Evolutionary conservation across 1,140 invertebrate genomes (phyloP).

Genomic region (Pygmarrhopalites habei): DNA sequence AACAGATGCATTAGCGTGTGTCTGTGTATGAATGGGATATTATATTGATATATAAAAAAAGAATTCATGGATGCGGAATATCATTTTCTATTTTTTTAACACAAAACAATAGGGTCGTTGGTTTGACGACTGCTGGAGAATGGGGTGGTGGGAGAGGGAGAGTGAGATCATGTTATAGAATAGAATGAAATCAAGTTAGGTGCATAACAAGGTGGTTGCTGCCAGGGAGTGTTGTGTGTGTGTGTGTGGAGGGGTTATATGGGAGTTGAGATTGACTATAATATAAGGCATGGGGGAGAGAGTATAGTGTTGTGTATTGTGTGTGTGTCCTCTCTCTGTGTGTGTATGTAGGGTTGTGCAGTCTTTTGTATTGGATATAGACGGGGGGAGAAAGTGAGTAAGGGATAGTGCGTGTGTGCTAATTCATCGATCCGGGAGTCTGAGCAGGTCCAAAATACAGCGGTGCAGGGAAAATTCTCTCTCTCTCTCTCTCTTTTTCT

Average conservation of each 20-base stretch:
- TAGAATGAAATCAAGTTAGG: not conserved
- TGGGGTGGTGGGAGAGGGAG: not conserved
- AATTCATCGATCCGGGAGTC: constrained; percentile 31
- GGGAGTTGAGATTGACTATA: not conserved
- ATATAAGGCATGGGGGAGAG: constrained; percentile 14
- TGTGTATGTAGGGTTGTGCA: constrained; percentile 12
- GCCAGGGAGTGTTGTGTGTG: too few species aligned
- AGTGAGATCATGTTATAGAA: too few species aligned
- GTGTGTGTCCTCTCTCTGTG: constrained; percentile 13
- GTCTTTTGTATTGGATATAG: not conserved
- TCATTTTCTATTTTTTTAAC: not conserved
- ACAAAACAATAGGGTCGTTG: constrained; percentile 4
- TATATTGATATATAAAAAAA: too few species aligned
- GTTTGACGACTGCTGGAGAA: not conserved
- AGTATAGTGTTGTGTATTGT: too few species aligned
- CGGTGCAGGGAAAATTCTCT: constrained; percentile 22
- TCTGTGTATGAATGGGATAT: too few species aligned
- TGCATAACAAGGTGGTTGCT: not conserved
- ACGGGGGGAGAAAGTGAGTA: not conserved
- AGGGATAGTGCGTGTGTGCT: constrained; percentile 12
- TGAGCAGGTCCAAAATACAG: constrained; percentile 25
- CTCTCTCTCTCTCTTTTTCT: constrained; percentile 3
- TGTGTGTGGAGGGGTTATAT: not conserved
- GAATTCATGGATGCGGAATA: not conserved
- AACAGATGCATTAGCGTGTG: too few species aligned